phyloP scores from a whole-genome alignment of 2,888 invertebrate species.

The Branchipolynoe longqiensis region DNA sequence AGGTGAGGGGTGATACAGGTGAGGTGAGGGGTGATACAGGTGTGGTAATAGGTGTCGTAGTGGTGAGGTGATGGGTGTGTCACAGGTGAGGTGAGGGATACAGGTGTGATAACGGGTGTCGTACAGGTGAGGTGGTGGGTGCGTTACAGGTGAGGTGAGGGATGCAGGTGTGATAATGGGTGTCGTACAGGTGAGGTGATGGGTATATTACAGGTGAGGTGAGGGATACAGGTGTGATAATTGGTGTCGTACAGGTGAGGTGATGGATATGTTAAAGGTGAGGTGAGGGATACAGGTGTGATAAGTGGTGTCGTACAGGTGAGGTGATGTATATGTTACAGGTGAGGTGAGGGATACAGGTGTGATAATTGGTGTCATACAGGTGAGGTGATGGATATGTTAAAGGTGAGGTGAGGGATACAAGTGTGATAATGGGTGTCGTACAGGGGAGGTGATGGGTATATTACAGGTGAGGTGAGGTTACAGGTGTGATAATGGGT shows the following conservation, averaged over 20 bases:
- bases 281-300: background rate
- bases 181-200: too few relatives aligned
- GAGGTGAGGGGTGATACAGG: background rate
- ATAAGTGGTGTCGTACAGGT: background rate
- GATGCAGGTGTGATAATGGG: background rate
- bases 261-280: background rate
- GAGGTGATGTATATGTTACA: background rate
- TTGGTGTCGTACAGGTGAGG: background rate
- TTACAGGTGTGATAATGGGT: background rate
- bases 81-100: background rate
- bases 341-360: background rate
- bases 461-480: background rate
- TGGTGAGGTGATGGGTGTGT: background rate
- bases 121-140: background rate
- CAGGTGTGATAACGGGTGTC: background rate
- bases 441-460: background rate
- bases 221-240: background rate
- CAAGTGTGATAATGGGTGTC: too few relatives aligned
- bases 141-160: background rate
- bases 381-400: background rate
- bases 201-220: background rate
- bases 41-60: background rate
- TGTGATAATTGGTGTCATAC: background rate
- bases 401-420: background rate
- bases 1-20: background rate